These are phyloP conservation scores for Martes martes DNA, from an alignment of 2,113 vertebrate species.

Conservation along the genomic window DNA sequence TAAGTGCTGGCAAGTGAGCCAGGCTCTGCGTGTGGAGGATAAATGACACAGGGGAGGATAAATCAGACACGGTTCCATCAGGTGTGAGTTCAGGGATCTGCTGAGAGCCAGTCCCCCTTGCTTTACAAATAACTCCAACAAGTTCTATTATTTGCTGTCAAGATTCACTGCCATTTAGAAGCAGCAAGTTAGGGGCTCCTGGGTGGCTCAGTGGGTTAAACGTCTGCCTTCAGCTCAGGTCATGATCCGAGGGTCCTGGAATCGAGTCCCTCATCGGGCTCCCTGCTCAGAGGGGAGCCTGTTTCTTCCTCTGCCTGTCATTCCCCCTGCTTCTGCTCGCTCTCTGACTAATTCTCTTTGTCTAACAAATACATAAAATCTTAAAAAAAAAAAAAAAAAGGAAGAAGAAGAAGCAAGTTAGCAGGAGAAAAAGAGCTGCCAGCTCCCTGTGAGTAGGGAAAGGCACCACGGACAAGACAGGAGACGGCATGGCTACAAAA, in stretches of 20 bases:
- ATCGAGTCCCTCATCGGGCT: too few relatives aligned
- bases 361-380: too few relatives aligned
- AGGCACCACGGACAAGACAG: neutral
- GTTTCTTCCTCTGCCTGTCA: too few relatives aligned
- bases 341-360: too few relatives aligned
- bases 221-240: neutral
- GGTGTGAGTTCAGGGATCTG: accelerated
- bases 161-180: neutral
- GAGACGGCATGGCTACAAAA: neutral
- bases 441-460: neutral
- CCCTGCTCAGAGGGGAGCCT: too few relatives aligned
- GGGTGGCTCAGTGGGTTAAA: neutral
- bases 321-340: neutral
- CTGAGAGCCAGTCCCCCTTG: neutral
- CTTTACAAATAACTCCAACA: neutral
- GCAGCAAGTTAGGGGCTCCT: neutral
- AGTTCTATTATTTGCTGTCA: neutral
- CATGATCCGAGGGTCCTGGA: neutral
- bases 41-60: neutral
- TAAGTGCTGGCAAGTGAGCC: neutral
- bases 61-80: accelerated
- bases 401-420: neutral
- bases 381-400: too few relatives aligned
- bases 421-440: neutral
- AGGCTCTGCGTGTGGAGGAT: accelerated